Evolutionary conservation across 2,888 invertebrate genomes (phyloP).

Genomic region (Torymus auratus): DNA sequence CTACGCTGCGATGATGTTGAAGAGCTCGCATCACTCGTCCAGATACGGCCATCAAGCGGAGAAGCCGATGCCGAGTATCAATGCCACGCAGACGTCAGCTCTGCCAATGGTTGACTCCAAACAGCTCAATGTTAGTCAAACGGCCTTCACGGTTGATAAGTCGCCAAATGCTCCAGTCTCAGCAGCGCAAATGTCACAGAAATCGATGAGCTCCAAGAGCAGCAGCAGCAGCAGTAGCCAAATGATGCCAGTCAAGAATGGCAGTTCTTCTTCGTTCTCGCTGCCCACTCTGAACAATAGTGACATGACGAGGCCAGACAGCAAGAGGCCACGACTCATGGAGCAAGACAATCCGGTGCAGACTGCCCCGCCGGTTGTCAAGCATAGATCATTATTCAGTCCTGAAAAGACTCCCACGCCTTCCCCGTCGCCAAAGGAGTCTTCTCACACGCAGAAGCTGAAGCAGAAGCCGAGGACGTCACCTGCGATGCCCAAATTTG

Average conservation of each 20-base stretch:
- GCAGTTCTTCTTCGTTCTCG: constrained; percentile 48
- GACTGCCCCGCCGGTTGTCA: constrained; percentile 62
- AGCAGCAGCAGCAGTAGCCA: constrained; percentile 49
- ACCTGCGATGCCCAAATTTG: constrained; percentile 71
- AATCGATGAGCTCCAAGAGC: constrained; percentile 45
- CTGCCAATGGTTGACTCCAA: constrained; percentile 55
- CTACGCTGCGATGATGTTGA: constrained; percentile 68
- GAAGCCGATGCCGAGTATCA: constrained; percentile 41
- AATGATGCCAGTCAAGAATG: constrained; percentile 60
- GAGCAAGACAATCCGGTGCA: constrained; percentile 63
- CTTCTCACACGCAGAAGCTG: constrained; percentile 67
- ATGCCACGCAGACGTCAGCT: constrained; percentile 44
- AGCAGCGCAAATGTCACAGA: constrained; percentile 55
- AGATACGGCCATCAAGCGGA: constrained; percentile 65
- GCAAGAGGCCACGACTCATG: constrained; percentile 65
- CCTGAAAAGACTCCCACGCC: constrained; percentile 81
- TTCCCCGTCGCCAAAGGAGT: constrained; percentile 74
- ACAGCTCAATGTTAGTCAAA: constrained; percentile 54
- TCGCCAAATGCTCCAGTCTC: constrained; percentile 61
- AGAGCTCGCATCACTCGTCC: constrained; percentile 68
- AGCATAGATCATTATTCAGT: constrained; percentile 80
- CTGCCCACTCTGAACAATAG: constrained; percentile 58
- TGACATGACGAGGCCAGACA: constrained; percentile 71
- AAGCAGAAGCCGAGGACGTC: constrained; percentile 79
- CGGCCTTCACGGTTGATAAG: constrained; percentile 60